Evolutionary conservation across 1,140 invertebrate genomes (phyloP), one percentile per base, ranked within the genome.

Genomic region (Gonatopus flavifemur): DNA sequence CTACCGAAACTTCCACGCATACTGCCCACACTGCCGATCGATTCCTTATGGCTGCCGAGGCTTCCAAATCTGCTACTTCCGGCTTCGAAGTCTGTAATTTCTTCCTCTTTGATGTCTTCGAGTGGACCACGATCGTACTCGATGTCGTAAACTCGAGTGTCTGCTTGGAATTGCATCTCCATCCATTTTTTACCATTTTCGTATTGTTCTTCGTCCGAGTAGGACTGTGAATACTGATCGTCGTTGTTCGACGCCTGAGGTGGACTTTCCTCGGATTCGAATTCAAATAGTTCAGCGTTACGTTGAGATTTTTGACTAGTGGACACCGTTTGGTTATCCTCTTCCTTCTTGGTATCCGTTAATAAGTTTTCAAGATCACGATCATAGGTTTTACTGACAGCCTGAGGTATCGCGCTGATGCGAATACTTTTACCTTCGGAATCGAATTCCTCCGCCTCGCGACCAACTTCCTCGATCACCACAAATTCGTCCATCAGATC

Each of bases 91-190:
- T 93, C 90, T 24, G 87, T 88, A 54, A 86, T 80, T 70, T 94
- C 91, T 69, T 92, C 90, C 76, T 94, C 93, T 76, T 93, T 93
- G 37, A 94, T 93, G 64, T 94, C 91, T 77, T 94, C 91, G 19
- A 94, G 70, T n/a, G 89, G 88, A 13, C 87, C 88, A 45, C 88
- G 79, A 45, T 85, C 84, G 52, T 83, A 85, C 31, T 84, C 83
- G 55, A 84, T 78, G 60, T 90, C 87, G 53, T 90, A 88, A 15
- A 83, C 83, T 44, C 86, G 82, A 41, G 81, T 69, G 40, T 87
- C 84, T 5, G 83, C 83, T 55, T 85, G 83, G 57, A 93, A 89
- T 56, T 93, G 90, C 85, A 91, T 90, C 74, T 93, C 90, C 37
- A 93, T 86, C 91, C 91, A 94, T 47, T 89, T 88, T 65, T 90